A percentile compares a stretch with the other conserved stretches of the same genome.
These are phyloP conservation scores for Rhinichthys klamathensis DNA, from an alignment of 2,113 vertebrate genomes.

Conservation along the genomic window DNA sequence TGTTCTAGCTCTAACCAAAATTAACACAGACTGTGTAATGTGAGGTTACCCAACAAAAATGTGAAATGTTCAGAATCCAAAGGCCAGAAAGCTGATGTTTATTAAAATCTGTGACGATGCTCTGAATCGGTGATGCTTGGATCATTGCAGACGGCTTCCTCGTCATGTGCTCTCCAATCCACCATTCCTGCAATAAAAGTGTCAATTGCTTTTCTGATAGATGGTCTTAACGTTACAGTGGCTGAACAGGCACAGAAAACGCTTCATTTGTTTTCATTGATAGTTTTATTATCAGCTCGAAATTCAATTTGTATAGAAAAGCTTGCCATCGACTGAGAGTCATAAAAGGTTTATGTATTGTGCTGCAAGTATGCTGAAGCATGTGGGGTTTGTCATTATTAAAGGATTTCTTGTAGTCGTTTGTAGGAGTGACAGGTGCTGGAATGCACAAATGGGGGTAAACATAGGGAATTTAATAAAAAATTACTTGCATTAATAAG, in stretches of 20 bases:
- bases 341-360: constrained; percentile 24
- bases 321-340: not conserved
- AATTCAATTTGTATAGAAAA: constrained; percentile 36
- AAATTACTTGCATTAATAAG: no score
- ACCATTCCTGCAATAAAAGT: constrained; percentile 14
- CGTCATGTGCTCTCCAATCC: not conserved
- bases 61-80: not conserved
- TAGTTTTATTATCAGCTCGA: constrained; percentile 20
- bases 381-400: not conserved
- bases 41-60: not conserved
- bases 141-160: not conserved
- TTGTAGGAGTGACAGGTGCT: constrained; percentile 2
- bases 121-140: not conserved
- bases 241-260: not conserved
- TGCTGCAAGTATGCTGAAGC: not conserved
- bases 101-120: not conserved
- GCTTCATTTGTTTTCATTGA: constrained; percentile 34
- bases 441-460: not conserved
- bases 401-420: not conserved
- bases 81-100: not conserved
- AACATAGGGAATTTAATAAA: no score
- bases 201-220: constrained; percentile 18
- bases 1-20: not conserved
- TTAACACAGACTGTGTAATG: not conserved
- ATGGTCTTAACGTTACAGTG: not conserved